These are phyloP conservation scores for Andrena marginata DNA, from an alignment of 2,888 invertebrate genomes.

Conservation along the genomic window DNA sequence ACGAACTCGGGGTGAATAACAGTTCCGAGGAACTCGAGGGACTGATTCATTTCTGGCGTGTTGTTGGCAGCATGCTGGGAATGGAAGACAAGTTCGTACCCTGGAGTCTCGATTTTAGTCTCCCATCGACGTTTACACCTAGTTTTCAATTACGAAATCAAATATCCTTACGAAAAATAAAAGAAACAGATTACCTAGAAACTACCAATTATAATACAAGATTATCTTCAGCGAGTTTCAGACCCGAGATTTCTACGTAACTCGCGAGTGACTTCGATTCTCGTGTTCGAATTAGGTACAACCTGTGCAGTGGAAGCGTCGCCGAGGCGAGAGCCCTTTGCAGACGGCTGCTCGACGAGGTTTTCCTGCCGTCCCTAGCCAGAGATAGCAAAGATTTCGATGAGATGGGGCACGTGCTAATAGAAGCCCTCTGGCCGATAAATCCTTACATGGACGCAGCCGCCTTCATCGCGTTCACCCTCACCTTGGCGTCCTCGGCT, in stretches of 20 bases:
- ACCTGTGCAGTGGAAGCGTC: constrained; percentile 89
- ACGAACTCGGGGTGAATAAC: constrained; percentile 89
- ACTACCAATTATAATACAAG: neutral
- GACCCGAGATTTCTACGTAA: neutral
- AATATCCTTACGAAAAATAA: no score
- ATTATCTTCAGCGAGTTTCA: neutral
- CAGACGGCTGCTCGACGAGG: constrained; percentile 86
- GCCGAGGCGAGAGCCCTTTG: constrained; percentile 89
- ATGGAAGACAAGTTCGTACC: constrained; percentile 90
- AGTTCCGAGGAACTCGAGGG: constrained; percentile 89
- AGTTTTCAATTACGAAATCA: no score
- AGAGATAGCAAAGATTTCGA: constrained; percentile 88
- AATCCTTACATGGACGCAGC: constrained; percentile 88
- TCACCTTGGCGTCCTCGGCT: constrained; percentile 84
- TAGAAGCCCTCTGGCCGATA: constrained; percentile 90
- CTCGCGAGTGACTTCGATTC: no score
- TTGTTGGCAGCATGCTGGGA: constrained; percentile 93
- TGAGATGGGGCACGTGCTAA: constrained; percentile 88
- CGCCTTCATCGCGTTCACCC: constrained; percentile 87
- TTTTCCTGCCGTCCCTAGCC: constrained; percentile 88
- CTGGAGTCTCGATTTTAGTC: neutral
- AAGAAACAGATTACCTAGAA: no score
- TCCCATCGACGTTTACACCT: neutral
- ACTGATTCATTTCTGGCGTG: constrained; percentile 94
- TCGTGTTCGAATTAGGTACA: constrained; percentile 86